phyloP scores from a whole-genome alignment of 2,113 vertebrate species.

The Phylloscopus trochiloides region DNA sequence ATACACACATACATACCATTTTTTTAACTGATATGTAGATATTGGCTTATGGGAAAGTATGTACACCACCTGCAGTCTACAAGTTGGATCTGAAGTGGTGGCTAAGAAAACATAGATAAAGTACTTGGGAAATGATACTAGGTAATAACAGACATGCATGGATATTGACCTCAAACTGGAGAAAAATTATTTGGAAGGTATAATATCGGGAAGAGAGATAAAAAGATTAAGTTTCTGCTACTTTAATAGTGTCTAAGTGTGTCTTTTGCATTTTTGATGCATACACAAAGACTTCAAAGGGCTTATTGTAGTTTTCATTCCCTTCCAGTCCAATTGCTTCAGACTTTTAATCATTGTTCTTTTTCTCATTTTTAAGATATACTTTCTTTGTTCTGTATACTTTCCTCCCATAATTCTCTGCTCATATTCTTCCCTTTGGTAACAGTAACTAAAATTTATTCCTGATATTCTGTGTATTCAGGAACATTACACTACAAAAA shows the following conservation, averaged over 20 bases:
- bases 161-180: neutral
- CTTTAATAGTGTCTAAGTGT: neutral
- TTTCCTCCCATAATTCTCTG: neutral
- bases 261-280: neutral
- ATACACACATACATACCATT: neutral
- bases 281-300: neutral
- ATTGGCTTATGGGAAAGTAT: neutral
- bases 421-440: neutral
- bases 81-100: neutral
- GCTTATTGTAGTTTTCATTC: neutral
- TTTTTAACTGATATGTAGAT: neutral
- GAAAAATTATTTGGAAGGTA: neutral
- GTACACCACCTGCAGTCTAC: neutral
- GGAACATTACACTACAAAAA: neutral
- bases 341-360: neutral
- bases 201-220: neutral
- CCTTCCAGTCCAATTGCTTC: neutral
- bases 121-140: neutral
- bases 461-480: neutral
- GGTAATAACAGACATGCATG: neutral
- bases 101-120: neutral
- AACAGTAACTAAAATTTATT: neutral
- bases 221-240: neutral
- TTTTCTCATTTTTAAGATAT: neutral
- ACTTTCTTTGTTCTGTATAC: neutral